A percentile compares a stretch with the other conserved stretches of the same genome.
phyloP scores from a whole-genome alignment of 2,113 vertebrate genomes.

The Plestiodon gilberti region DNA sequence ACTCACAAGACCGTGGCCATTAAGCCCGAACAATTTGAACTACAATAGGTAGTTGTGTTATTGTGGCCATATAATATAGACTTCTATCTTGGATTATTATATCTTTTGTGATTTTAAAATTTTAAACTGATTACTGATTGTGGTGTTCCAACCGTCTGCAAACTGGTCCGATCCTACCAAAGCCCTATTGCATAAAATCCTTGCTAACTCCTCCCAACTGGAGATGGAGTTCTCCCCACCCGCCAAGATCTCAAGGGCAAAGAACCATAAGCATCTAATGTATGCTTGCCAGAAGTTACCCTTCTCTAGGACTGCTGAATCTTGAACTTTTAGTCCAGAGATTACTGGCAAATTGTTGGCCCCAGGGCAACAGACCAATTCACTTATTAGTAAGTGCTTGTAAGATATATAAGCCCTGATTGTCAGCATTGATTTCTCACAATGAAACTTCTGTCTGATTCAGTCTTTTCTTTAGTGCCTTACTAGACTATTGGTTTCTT shows the following conservation, averaged over 20 bases:
- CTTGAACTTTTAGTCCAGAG: not conserved
- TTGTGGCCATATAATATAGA: not conserved
- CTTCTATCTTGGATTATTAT: not conserved
- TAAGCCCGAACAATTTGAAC: too few relatives aligned
- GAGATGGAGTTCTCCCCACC: too few relatives aligned
- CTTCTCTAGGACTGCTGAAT: not conserved
- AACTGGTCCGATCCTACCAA: not conserved
- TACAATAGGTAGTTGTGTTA: not conserved
- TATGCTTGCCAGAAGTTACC: not conserved
- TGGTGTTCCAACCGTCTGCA: not conserved
- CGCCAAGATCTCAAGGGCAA: not conserved
- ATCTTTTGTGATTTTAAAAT: not conserved
- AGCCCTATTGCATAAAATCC: not conserved
- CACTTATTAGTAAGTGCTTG: not conserved
- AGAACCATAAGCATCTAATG: too few relatives aligned
- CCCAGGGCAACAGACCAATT: not conserved
- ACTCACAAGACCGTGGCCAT: too few relatives aligned
- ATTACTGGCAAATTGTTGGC: not conserved
- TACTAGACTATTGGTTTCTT: fast-evolving
- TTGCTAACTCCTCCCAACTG: not conserved
- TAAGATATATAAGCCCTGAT: not conserved
- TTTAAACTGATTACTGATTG: not conserved
- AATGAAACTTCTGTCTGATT: not conserved
- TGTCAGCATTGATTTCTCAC: not conserved
- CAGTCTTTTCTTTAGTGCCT: not conserved